Percentiles rank a stretch among this genome's conserved stretches.
Conservation (phyloP, 2,797 vertebrate species). For the Dermochelys coriacea region DNA sequence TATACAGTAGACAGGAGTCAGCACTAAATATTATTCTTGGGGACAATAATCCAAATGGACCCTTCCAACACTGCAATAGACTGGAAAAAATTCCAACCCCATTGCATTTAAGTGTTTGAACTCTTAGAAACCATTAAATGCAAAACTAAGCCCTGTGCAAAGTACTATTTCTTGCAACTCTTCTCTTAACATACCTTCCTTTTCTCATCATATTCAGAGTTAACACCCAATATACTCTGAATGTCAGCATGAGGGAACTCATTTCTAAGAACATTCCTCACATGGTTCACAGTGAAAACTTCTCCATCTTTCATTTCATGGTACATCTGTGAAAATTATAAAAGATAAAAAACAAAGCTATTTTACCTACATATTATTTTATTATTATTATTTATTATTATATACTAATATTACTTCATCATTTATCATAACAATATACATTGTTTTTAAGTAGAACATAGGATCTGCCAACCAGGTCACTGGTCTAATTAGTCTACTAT, state of each 20-base stretch:
- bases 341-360: background rate
- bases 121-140: background rate
- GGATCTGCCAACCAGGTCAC: background rate
- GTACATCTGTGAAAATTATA: constrained; percentile 87
- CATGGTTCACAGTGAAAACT: constrained; percentile 83
- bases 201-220: constrained; percentile 88
- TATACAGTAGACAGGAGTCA: background rate
- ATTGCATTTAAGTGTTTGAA: background rate
- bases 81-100: background rate
- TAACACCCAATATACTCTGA: constrained; percentile 84
- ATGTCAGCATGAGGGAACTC: constrained; percentile 87
- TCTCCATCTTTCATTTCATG: constrained; percentile 82
- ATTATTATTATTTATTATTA: too few relatives aligned
- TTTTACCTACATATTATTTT: background rate
- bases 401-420: background rate
- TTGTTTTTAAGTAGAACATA: background rate
- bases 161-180: background rate
- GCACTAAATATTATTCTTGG: background rate
- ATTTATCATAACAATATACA: background rate
- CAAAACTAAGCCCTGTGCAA: background rate
- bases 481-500: constrained; percentile 14
- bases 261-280: constrained; percentile 85
- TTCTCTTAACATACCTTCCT: constrained; percentile 84
- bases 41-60: background rate
- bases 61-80: background rate